Conservation (phyloP, 2,113 vertebrate species). For the Dipodomys merriami region DNA sequence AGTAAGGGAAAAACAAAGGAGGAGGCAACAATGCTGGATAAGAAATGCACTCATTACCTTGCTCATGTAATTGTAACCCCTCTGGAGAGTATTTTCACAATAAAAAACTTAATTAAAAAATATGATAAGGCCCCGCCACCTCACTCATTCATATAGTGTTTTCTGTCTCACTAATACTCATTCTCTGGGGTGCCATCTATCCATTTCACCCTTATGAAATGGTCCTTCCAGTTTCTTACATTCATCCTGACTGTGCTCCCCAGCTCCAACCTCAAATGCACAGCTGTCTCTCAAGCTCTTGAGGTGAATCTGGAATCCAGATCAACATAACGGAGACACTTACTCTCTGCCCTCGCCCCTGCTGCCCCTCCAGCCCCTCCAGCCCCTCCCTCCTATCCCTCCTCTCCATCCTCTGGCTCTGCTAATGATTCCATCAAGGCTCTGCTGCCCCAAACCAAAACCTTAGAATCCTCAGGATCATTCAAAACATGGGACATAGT, state of each 20-base stretch:
- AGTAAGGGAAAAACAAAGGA: too few relatives aligned
- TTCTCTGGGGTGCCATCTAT: not conserved
- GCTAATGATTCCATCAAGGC: not conserved
- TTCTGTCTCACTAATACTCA: not conserved
- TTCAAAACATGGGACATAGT: not conserved
- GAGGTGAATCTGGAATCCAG: not conserved
- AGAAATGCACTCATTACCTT: too few relatives aligned
- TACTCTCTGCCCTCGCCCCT: not conserved
- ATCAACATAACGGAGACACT: not conserved
- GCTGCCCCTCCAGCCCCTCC: not conserved
- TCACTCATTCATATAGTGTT: not conserved
- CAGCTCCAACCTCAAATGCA: not conserved
- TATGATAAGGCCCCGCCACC: too few relatives aligned
- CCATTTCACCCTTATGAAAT: not conserved
- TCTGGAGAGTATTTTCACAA: too few relatives aligned
- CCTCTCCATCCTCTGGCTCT: not conserved
- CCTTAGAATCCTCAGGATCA: conserved; percentile 28
- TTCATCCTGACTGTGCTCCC: not conserved
- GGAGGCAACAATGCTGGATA: too few relatives aligned
- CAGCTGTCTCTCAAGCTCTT: not conserved
- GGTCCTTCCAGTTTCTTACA: not conserved
- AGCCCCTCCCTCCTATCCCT: not conserved
- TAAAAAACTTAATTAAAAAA: too few relatives aligned
- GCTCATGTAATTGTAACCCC: too few relatives aligned
- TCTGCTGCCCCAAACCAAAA: not conserved